Base-by-base conservation (phyloP, 2,113 vertebrate genomes). In the Grammomys dolichurus region DNA sequence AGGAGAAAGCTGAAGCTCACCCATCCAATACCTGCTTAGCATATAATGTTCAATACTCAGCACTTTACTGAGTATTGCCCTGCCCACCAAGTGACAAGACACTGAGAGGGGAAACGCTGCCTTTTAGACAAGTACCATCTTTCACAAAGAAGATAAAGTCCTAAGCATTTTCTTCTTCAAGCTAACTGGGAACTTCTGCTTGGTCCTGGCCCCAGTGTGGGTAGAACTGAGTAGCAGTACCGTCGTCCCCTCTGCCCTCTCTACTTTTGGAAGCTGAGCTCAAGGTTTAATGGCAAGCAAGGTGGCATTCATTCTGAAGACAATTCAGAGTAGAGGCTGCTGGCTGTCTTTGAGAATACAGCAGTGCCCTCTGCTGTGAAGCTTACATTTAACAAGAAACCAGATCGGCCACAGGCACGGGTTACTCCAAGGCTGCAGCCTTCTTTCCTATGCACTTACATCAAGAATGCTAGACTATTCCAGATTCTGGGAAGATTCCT, bases 331-430 rank as follows among this genome's bases (percentile, higher is more conserved):
- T 5, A 3, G 20, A 96, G 63, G 67, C 54, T 20, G 77, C 40
- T 31, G 51, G 54, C 17, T 70, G 81, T 70, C 33, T 95, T 95
- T 87, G 36, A 75, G 88, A 94, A 92, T 92, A 69, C 95, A 93
- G 92, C 75, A 97, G 96, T 60, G 97, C 97, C 97, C 97, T 97
- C 97, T 97, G 97, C 97, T 97, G 97, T 86, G 82, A 96, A 51
- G 88, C 87, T 60, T 40, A 65, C 31, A 36, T 0, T 10, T 0
- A 3, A 69, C 96, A 77, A 73, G 91, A 85, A 87, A 26, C 22
- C 58, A 77, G 20, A 48, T n/a, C 36, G 28, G 43, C 51, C 5
- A 26, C 24, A 48, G 36, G 9, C 2, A 26, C 0, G 0, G 65
- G 33, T 46, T 56, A 24, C 7, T 17, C 43, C 46, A 5, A 2